Percentiles rank a stretch among this genome's conserved stretches.
Conservation (phyloP, 2,797 vertebrate genomes). For the Amniataba percoides region DNA sequence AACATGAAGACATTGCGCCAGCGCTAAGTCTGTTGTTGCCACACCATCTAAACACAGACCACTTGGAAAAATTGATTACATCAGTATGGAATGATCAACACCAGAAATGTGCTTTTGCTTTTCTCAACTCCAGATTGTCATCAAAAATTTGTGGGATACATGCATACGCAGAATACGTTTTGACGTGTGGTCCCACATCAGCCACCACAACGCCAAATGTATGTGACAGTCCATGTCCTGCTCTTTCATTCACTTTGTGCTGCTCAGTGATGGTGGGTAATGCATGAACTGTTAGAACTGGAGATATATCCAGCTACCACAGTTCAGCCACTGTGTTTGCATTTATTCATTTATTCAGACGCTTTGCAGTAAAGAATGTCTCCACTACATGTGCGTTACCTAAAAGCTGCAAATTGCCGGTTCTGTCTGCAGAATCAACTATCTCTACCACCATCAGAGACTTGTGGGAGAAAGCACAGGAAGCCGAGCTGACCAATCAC, state of each 20-base stretch:
- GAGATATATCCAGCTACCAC: background rate
- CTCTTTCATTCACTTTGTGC: background rate
- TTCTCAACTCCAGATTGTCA: background rate
- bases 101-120: background rate
- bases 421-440: background rate
- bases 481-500: conserved; percentile 25
- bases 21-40: background rate
- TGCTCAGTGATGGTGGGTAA: background rate
- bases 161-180: background rate
- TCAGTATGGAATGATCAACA: conserved; percentile 7
- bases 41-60: background rate
- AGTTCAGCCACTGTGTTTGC: background rate
- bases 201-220: background rate
- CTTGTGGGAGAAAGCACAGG: background rate
- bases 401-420: background rate
- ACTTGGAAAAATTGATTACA: background rate
- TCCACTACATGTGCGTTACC: background rate
- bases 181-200: too few species aligned
- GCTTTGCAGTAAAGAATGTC: background rate
- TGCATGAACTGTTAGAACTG: too few species aligned
- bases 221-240: background rate
- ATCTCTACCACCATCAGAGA: background rate
- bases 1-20: conserved; percentile 5
- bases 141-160: background rate
- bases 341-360: background rate